Evolutionary conservation across 2,797 vertebrate genomes (phyloP).

Genomic region (Anniella stebbinsi): DNA sequence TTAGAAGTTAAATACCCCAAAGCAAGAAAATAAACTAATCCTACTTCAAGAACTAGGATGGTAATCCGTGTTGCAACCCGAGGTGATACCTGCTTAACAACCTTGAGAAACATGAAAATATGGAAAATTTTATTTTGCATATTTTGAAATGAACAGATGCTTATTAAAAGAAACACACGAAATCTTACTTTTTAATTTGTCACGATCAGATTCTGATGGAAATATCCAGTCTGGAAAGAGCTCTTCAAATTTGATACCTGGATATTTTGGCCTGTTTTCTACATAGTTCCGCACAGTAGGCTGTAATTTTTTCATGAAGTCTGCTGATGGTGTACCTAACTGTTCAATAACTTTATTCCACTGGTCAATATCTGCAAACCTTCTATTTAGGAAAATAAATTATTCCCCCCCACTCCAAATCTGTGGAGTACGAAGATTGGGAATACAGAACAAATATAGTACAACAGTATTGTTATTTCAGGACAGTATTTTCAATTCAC

Average conservation of each 20-base stretch:
- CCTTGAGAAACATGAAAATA: not conserved
- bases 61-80: not conserved
- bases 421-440: conserved; percentile 46
- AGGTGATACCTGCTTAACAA: not conserved
- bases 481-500: not conserved
- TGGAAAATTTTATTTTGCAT: not conserved
- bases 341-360: conserved; percentile 99
- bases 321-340: conserved; percentile 92
- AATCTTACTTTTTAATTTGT: conserved; percentile 95
- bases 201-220: conserved; percentile 94
- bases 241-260: conserved; percentile 92
- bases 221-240: conserved; percentile 98
- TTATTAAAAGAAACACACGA: not conserved
- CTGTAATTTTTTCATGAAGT: conserved; percentile 98
- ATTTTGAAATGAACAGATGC: conserved; percentile 34
- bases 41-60: not conserved
- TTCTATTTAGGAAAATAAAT: conserved; percentile 83
- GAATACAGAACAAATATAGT: conserved; percentile 31
- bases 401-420: conserved; percentile 56
- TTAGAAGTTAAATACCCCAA: not conserved
- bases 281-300: conserved; percentile 98
- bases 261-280: conserved; percentile 97
- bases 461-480: not conserved
- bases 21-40: not conserved
- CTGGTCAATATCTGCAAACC: conserved; percentile 93